A percentile compares a stretch with the other conserved stretches of the same genome.
Conservation (phyloP, 2,888 invertebrate genomes). For the Brachyptera putata region DNA sequence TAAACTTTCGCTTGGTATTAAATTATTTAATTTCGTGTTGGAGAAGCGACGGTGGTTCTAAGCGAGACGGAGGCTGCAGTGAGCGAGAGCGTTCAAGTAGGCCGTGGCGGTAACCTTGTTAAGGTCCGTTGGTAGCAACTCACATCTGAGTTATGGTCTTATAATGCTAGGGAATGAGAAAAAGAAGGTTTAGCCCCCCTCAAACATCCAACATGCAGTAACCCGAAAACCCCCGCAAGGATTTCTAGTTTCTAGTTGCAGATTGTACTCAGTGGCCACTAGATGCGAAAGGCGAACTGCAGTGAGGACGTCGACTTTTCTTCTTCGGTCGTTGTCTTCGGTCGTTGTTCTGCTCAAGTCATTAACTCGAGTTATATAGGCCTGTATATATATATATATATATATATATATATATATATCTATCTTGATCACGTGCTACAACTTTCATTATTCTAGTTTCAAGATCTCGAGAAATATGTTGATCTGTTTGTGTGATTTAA, state of each 20-base stretch:
- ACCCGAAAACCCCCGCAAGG: not conserved
- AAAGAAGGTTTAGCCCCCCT: conserved; percentile 32
- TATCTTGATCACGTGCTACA: no score
- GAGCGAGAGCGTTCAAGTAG: conserved; percentile 53
- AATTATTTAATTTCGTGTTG: conserved; percentile 49
- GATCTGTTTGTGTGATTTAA: no score
- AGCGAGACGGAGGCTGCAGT: conserved; percentile 45
- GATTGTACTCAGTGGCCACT: not conserved
- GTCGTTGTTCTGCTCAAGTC: no score
- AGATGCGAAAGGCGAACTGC: not conserved
- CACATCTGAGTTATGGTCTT: conserved; percentile 38
- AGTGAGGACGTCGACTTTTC: no score
- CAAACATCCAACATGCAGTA: no score
- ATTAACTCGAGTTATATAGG: no score
- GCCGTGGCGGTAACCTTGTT: conserved; percentile 37
- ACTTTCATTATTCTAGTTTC: no score
- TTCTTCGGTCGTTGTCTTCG: no score
- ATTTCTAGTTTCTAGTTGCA: conserved; percentile 15
- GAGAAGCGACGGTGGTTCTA: conserved; percentile 36
- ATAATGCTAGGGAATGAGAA: conserved; percentile 36
- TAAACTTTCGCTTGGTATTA: conserved; percentile 50
- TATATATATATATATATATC: no score
- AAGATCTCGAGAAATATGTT: no score
- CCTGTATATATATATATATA: no score
- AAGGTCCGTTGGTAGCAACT: conserved; percentile 28